These are phyloP conservation scores for Phallusia fumigata DNA, from an alignment of 23 tunicate species.

Conservation along the genomic window DNA sequence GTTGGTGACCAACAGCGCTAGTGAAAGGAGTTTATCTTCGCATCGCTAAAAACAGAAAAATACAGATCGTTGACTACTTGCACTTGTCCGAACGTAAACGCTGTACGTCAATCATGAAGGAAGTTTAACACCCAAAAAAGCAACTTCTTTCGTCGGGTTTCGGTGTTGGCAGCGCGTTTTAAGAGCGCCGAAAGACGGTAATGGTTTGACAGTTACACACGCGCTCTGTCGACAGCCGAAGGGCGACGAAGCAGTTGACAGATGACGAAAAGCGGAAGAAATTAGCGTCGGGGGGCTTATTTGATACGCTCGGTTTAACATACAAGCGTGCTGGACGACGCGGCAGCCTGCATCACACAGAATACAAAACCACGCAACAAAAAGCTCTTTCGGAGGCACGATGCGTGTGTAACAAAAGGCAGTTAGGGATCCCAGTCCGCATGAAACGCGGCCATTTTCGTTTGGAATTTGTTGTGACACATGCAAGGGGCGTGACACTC, in stretches of 20 bases:
- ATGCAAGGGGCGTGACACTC: conserved; percentile 9
- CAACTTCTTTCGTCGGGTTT: too few species aligned
- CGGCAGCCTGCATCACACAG: conserved; percentile 1
- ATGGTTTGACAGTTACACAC: too few species aligned
- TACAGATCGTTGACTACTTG: too few species aligned
- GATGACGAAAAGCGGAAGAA: conserved; percentile 11
- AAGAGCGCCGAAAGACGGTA: too few species aligned
- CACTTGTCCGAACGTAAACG: too few species aligned
- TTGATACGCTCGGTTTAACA: not conserved
- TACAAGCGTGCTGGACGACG: not conserved
- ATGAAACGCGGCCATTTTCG: not conserved
- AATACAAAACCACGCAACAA: not conserved
- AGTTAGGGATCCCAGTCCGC: not conserved
- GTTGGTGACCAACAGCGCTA: conserved; percentile 47
- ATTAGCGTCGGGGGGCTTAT: not conserved
- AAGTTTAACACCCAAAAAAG: too few species aligned
- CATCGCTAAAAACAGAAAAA: conserved; percentile 59
- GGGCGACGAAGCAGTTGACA: conserved; percentile 8
- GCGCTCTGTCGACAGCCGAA: not conserved
- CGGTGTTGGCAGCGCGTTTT: too few species aligned
- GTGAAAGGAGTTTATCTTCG: conserved; percentile 48
- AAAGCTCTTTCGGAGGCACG: too few species aligned
- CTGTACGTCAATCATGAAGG: too few species aligned
- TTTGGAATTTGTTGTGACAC: conserved; percentile 11
- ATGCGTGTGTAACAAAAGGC: too few species aligned